Evolutionary conservation across 2,888 invertebrate genomes (phyloP), one percentile per base, ranked within the genome.

Genomic region (Rhabditoides inermis): DNA sequence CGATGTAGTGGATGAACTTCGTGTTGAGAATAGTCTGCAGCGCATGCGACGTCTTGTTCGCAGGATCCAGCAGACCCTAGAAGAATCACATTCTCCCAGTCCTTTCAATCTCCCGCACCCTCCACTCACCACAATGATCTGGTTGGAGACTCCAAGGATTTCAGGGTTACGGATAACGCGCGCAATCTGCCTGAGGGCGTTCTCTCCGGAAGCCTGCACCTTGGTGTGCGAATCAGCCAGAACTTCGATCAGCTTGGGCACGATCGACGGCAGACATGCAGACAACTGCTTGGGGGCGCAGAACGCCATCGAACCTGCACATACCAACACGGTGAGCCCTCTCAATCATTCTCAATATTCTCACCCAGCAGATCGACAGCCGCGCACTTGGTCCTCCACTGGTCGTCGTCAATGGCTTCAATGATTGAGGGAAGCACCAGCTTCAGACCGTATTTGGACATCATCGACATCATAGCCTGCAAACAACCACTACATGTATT

Each of bases 201-300:
- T 90, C 0, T 88, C 89, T 15, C 79, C 80, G 40, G 78, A 77
- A 47, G 76, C 76, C 68, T 79, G 78, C 28, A 80, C 73, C 50
- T 74, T 72, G n/a, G 62, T 52, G 77, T 99, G 98, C 0, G 95
- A 94, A 81, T 98, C 98, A 58, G 91, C 88, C 46, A 98, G 82
- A 32, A 92, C 90, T 79, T 92, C 92, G 60, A 94, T 92, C 36
- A 98, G 82, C 76, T 91, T 90, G 20, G 98, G 98, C 56, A 99
- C 95, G 77, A 99, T 95, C 77, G 87, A 90, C 2, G 98, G 98
- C 69, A 98, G 82, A 78, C 95, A 95, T 1, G 92, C 90, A 3
- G 94, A 94, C 60, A 99, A 81, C 79, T 99, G 98, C 78, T 94
- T 92, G 0, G 98, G 98, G 0, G 98, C 98, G 79, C 95, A 98